A percentile compares a stretch with the other conserved stretches of the same genome.
phyloP scores from a whole-genome alignment of 1,140 invertebrate species.

The Euura saliciscinereae region DNA sequence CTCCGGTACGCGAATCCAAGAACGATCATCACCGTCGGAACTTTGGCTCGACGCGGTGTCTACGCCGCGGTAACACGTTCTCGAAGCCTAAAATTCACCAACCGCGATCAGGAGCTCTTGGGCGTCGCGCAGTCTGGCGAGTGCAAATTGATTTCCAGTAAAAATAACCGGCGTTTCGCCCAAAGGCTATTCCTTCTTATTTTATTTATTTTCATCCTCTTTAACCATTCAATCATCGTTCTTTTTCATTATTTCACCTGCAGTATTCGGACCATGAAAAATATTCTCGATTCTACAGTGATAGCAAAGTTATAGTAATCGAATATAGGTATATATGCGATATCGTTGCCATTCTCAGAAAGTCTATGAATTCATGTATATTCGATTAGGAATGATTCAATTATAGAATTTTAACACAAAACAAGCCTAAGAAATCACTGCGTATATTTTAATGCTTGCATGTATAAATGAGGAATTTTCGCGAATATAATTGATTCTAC shows the following conservation, averaged over 20 bases:
- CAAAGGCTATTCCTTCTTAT: background rate
- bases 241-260: background rate
- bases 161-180: background rate
- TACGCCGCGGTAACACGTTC: no score
- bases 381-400: background rate
- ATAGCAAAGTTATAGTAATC: no score
- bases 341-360: no score
- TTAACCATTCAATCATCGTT: background rate
- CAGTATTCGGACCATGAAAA: background rate
- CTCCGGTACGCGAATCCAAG: background rate
- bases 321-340: no score
- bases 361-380: no score
- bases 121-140: slow-evolving; percentile 5
- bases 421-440: no score
- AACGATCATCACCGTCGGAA: no score
- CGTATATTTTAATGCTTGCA: no score
- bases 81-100: background rate
- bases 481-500: background rate
- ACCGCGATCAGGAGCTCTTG: background rate
- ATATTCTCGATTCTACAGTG: no score
- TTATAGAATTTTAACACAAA: background rate
- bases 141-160: slow-evolving; percentile 1
- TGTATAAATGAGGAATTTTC: background rate
- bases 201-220: background rate
- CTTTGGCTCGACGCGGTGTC: no score